Base-by-base conservation (phyloP, 2,888 invertebrate genomes). In the Phortica magna region DNA sequence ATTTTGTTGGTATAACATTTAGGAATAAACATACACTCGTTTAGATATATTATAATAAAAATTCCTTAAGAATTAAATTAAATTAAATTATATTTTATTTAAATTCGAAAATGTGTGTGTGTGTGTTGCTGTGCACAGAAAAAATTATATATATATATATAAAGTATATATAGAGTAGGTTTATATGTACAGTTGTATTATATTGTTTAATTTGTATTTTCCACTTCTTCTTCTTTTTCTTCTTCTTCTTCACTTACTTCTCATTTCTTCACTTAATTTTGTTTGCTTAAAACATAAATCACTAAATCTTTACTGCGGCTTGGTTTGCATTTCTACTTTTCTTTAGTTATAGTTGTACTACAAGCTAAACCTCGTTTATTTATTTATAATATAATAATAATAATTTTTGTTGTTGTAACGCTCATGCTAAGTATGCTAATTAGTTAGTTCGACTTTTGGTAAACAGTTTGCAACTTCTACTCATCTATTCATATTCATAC, bases 361-460 rank as follows among this genome's bases (percentile, higher is more conserved):
- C 73, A 72, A 75, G 48, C 22, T 79, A 48, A 22, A 64, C 59
- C 39, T 72, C 14, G 67, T 59, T 42, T 70, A 17, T 10, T 43
- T 68, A 7, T 31, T 31, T 31, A 31, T 31, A 31, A 31, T 31
- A 31, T 31, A 31, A 31, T 31, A 31, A 31, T 31, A 31, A n/a
- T n/a, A n/a, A n/a, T 31, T 31, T 31, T 31, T 31, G 31, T 31
- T 31, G 31, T 31, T 31, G 31, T 31, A 31, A 31, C 31, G 31
- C 31, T 57, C 67, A 48, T 72, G 72, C 79, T 72, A 79, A 75
- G 12, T 73, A 76, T 77, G 81, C 61, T 61, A 61, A 61, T 79
- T 77, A 79, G 73, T 81, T 79, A 81, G 81, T 81, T 79, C 77
- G 79, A 81, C 81, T 81, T 81, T 81, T 81, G 81, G 81, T 81